A percentile compares a stretch with the other conserved stretches of the same genome.
phyloP scores from a whole-genome alignment of 2,797 vertebrate genomes.

The Clarias platycephalus region DNA sequence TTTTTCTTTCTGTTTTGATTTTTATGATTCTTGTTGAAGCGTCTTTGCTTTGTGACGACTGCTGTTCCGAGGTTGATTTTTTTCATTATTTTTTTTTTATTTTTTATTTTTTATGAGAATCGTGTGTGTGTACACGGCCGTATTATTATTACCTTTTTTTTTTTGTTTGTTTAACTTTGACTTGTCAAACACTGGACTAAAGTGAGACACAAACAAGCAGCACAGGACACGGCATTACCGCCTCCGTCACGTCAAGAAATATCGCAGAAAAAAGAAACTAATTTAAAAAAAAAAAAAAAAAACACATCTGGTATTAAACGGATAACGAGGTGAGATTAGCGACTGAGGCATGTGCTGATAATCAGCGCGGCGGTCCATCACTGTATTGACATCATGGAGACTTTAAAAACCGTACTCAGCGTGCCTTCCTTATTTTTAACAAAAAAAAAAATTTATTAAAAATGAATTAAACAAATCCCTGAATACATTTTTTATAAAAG shows the following conservation, averaged over 20 bases:
- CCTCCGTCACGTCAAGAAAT: constrained; percentile 56
- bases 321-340: not conserved
- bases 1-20: constrained; percentile 76
- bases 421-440: constrained; percentile 18
- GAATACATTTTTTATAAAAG: not conserved
- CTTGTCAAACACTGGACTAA: constrained; percentile 99
- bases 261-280: not conserved
- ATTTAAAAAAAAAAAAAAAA: constrained; percentile 25
- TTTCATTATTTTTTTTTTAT: too few relatives aligned
- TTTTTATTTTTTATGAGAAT: constrained; percentile 55
- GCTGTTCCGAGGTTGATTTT: constrained; percentile 85
- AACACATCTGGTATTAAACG: not conserved
- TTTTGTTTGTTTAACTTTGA: constrained; percentile 82
- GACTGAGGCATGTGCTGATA: constrained; percentile 17
- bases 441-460: not conserved
- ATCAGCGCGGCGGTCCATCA: not conserved
- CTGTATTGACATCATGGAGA: not conserved
- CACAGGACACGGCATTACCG: constrained; percentile 68
- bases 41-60: constrained; percentile 97
- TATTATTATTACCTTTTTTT: constrained; percentile 54
- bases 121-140: constrained; percentile 76
- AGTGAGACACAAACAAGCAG: constrained; percentile 74
- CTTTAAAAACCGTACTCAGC: not conserved
- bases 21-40: constrained; percentile 87
- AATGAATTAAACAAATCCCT: not conserved